Percentiles rank a stretch among this genome's conserved stretches.
Conservation (phyloP, 2,888 invertebrate genomes). For the Odiellus spinosus region DNA sequence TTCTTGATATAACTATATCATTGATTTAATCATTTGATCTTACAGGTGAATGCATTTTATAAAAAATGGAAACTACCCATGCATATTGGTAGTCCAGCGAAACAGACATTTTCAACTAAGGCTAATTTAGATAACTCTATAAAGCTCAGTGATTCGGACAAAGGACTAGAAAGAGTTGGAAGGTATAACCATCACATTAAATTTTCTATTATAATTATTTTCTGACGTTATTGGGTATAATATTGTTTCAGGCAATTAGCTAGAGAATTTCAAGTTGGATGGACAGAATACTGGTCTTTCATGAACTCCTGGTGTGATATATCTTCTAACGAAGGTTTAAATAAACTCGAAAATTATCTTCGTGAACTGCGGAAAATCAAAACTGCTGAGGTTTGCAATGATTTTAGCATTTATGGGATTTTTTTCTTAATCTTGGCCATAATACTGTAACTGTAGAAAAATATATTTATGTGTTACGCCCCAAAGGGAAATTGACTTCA, state of each 20-base stretch:
- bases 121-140: slow-evolving; percentile 12
- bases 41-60: slow-evolving; percentile 21
- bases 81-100: not conserved
- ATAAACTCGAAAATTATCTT: slow-evolving; percentile 56
- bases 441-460: too few species aligned
- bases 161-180: slow-evolving; percentile 74
- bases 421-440: too few species aligned
- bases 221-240: too few species aligned
- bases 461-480: too few species aligned
- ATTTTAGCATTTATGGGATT: too few species aligned
- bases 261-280: slow-evolving; percentile 51
- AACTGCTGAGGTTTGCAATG: not conserved
- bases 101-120: too few species aligned
- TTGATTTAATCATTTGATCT: too few species aligned
- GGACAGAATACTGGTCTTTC: slow-evolving; percentile 90
- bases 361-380: slow-evolving; percentile 25
- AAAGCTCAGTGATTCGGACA: slow-evolving; percentile 52
- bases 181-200: slow-evolving; percentile 32
- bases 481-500: too few species aligned
- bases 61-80: slow-evolving; percentile 68
- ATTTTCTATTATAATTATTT: too few species aligned
- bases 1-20: too few species aligned
- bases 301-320: slow-evolving; percentile 65
- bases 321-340: slow-evolving; percentile 51
- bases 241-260: slow-evolving; percentile 37